Conservation (phyloP, 2,113 vertebrate genomes). For the Prunella fulvescens region DNA sequence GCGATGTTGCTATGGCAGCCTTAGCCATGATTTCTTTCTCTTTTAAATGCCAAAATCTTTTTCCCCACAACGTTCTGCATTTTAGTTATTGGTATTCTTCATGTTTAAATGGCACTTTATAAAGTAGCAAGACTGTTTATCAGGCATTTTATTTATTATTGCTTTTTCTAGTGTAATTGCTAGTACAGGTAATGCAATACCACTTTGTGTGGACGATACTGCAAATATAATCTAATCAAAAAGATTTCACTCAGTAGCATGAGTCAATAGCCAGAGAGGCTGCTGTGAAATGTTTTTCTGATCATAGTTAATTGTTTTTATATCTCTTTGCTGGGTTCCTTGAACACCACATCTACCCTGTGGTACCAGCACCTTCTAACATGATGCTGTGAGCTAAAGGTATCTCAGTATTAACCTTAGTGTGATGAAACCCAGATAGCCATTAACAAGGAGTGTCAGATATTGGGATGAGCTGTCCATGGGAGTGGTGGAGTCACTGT, state of each 20-base stretch:
- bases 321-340: not conserved
- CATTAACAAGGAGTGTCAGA: not conserved
- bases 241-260: not conserved
- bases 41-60: conserved; percentile 9
- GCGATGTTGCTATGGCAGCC: conserved; percentile 68
- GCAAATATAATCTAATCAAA: not conserved
- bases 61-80: not conserved
- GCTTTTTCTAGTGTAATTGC: not conserved
- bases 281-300: not conserved
- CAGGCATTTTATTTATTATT: not conserved
- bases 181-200: not conserved
- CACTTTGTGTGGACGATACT: not conserved
- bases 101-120: not conserved
- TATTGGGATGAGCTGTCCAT: not conserved
- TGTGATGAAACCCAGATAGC: not conserved
- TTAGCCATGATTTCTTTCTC: conserved; percentile 25
- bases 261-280: not conserved
- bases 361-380: not conserved
- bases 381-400: not conserved
- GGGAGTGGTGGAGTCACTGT: not conserved
- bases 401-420: not conserved
- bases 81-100: not conserved
- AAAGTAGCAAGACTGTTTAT: not conserved
- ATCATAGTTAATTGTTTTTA: not conserved
- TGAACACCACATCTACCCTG: not conserved